Conservation (phyloP, 53 echinoderm and acorn worm genomes). For the Temnopleurus reevesii region DNA sequence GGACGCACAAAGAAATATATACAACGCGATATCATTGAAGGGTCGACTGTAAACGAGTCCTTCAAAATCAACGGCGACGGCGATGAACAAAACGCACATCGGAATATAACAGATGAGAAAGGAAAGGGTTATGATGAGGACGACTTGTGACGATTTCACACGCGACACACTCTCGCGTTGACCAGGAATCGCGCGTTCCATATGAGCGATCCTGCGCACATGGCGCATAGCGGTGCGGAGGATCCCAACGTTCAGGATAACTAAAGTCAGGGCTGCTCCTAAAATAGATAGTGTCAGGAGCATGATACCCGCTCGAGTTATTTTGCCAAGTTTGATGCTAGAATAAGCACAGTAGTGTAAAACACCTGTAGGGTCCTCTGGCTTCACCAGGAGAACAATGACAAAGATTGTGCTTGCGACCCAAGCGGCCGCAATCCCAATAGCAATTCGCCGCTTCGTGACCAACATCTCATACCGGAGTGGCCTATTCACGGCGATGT, state of each 20-base stretch:
- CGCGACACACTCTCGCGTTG: background rate
- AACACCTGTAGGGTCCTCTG: background rate
- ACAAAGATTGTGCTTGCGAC: background rate
- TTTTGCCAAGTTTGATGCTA: background rate
- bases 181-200: background rate
- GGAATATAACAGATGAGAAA: slow-evolving; percentile 15
- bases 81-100: background rate
- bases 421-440: background rate
- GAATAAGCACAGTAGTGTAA: background rate
- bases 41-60: background rate
- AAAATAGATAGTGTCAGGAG: background rate
- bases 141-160: background rate
- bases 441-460: background rate
- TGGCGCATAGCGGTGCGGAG: background rate
- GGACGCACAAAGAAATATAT: background rate
- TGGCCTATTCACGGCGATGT: background rate
- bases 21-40: background rate
- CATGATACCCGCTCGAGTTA: background rate
- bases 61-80: background rate
- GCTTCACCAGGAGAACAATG: background rate
- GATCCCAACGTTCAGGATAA: background rate
- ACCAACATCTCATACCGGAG: background rate
- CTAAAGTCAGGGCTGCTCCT: background rate
- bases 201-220: background rate
- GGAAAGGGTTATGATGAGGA: background rate